These are phyloP conservation scores for Orientallactaga sibirica DNA, from an alignment of 2,797 vertebrate genomes.

Conservation along the genomic window DNA sequence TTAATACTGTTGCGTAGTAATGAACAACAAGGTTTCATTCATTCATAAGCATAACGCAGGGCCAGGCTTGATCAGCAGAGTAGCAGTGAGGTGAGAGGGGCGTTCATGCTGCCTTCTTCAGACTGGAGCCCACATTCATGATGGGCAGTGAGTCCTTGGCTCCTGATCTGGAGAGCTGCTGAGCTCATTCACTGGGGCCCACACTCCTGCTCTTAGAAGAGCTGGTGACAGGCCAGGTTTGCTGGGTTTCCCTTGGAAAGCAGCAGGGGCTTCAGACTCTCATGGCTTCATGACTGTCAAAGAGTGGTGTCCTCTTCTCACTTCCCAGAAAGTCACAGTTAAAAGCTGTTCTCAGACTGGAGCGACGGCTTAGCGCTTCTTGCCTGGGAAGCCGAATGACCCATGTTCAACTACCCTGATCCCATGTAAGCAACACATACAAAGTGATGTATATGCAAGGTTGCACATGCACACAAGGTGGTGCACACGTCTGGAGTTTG, in stretches of 20 bases:
- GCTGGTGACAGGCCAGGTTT: conserved; percentile 48
- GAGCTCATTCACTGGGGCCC: conserved; percentile 51
- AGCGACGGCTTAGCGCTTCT: no score
- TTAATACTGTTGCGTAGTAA: conserved; percentile 96
- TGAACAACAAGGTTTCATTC: conserved; percentile 97
- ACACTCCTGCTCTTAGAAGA: conserved; percentile 55
- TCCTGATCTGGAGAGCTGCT: conserved; percentile 81
- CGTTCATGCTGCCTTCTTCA: conserved; percentile 91
- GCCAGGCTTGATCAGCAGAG: conserved; percentile 95
- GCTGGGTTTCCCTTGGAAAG: conserved; percentile 67
- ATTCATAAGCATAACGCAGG: conserved; percentile 95
- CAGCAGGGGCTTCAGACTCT: conserved; percentile 47
- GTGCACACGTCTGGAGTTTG: no score
- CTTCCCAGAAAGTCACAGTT: conserved; percentile 68
- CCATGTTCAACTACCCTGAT: no score
- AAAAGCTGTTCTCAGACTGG: conserved; percentile 51
- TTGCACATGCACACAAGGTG: no score
- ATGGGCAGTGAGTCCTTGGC: conserved; percentile 91
- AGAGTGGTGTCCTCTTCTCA: background rate
- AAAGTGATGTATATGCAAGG: no score
- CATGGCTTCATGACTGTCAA: conserved; percentile 68
- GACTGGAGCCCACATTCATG: conserved; percentile 94
- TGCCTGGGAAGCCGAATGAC: no score
- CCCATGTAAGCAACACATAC: no score
- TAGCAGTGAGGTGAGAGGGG: conserved; percentile 93